Conservation (phyloP, 2,888 invertebrate genomes). For the Achlya flavicornis region DNA sequence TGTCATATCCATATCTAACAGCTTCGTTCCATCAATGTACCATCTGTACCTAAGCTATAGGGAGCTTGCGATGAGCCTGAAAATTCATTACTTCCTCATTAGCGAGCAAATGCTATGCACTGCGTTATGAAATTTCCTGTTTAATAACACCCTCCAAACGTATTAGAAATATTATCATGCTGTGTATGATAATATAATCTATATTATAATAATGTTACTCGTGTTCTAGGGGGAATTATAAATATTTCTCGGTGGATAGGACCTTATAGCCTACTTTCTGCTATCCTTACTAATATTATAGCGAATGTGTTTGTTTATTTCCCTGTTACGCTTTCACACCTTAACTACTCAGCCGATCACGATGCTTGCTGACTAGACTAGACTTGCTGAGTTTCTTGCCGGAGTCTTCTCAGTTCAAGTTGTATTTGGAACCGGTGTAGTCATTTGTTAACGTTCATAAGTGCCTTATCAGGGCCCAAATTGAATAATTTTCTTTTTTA, state of each 20-base stretch:
- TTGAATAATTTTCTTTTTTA: no score
- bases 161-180: not conserved
- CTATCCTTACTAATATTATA: no score
- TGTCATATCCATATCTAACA: constrained; percentile 13
- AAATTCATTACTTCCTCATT: constrained; percentile 73
- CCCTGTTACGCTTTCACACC: no score
- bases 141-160: constrained; percentile 8
- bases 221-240: not conserved
- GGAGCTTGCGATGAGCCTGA: constrained; percentile 49
- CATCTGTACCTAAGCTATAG: constrained; percentile 38
- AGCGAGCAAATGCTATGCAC: constrained; percentile 37
- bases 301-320: no score
- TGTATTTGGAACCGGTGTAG: no score
- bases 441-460: no score
- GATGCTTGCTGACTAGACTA: no score
- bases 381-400: no score
- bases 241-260: not conserved
- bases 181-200: not conserved
- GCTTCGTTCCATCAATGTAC: not conserved
- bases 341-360: no score
- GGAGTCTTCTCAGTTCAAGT: no score
- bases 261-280: no score
- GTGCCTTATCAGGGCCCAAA: no score
- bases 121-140: constrained; percentile 38
- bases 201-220: not conserved